phyloP scores from a whole-genome alignment of 2,113 vertebrate genomes.

The Alethe diademata region DNA sequence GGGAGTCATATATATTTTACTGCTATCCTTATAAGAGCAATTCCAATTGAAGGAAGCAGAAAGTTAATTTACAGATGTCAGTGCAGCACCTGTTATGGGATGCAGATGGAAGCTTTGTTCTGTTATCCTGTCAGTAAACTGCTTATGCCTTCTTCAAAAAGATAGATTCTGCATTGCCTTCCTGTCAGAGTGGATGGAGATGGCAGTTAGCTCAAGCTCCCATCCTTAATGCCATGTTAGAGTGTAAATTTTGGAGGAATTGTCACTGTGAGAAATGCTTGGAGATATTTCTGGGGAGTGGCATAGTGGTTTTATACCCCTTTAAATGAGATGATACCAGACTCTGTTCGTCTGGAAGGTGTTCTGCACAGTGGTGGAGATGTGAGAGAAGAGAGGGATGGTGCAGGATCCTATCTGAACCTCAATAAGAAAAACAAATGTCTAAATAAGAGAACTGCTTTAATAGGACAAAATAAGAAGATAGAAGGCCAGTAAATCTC shows the following conservation, averaged over 20 bases:
- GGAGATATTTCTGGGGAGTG: background rate
- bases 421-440: background rate
- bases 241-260: background rate
- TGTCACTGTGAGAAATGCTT: background rate
- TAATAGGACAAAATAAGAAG: background rate
- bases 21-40: background rate
- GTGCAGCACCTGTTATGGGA: background rate
- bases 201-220: background rate
- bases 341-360: background rate
- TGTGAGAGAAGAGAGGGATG: background rate
- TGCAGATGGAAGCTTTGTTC: background rate
- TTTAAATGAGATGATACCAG: background rate
- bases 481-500: background rate
- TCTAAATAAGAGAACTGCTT: background rate
- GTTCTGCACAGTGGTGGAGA: fast-evolving
- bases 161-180: background rate
- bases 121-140: background rate
- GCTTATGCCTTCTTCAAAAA: background rate
- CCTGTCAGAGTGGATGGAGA: background rate
- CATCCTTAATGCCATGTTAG: background rate
- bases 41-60: background rate
- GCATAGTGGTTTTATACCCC: background rate
- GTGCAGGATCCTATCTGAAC: background rate
- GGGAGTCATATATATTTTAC: background rate
- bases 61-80: background rate